These are phyloP conservation scores for Catharus bicknelli DNA, from an alignment of 2,113 vertebrate genomes.

Conservation along the genomic window DNA sequence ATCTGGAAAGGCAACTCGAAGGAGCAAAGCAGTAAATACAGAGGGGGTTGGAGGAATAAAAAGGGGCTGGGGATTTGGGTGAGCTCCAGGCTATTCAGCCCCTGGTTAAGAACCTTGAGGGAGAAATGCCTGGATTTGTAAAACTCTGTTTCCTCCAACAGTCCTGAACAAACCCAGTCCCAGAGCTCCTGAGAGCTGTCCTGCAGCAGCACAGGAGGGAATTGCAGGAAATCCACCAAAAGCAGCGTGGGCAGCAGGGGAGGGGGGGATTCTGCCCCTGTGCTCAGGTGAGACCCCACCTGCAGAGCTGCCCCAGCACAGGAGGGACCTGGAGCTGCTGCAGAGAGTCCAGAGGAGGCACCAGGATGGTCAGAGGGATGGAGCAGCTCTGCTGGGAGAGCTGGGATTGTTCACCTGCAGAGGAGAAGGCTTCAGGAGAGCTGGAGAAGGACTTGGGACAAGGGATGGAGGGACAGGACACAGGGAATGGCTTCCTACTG, in stretches of 20 bases:
- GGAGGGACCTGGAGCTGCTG: background rate
- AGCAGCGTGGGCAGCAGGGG: background rate
- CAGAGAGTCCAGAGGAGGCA: background rate
- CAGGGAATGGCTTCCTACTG: background rate
- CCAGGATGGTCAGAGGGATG: background rate
- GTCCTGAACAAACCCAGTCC: background rate
- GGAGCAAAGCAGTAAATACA: background rate
- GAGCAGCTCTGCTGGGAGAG: background rate
- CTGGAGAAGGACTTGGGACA: background rate
- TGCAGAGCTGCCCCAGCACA: background rate
- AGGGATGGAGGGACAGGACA: background rate
- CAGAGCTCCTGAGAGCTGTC: background rate
- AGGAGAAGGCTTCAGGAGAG: accelerated
- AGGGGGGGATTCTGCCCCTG: background rate
- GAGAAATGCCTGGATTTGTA: background rate
- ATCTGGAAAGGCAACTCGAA: background rate
- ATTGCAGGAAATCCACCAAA: background rate
- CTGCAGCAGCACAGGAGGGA: background rate
- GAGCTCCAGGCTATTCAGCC: background rate
- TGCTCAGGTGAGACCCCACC: background rate
- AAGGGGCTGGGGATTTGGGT: background rate
- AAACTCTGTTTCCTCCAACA: background rate
- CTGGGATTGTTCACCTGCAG: background rate
- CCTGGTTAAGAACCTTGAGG: background rate
- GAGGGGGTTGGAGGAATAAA: background rate